These are phyloP conservation scores for Bombus vancouverensis DNA, from an alignment of 1,140 invertebrate species.

Conservation along the genomic window DNA sequence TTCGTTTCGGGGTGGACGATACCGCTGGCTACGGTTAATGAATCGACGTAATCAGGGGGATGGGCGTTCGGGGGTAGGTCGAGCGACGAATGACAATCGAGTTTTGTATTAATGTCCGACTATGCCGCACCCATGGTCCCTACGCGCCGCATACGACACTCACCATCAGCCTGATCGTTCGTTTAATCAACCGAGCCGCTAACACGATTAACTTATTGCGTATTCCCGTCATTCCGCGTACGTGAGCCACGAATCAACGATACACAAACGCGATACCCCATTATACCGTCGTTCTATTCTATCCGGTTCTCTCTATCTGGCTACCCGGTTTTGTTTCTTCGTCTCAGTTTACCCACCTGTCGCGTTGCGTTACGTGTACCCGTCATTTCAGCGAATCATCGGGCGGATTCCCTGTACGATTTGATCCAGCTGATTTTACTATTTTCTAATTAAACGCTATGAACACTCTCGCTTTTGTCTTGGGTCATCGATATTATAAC, in stretches of 20 bases:
- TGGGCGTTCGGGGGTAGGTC: conserved; percentile 29
- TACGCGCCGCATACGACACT: conserved; percentile 39
- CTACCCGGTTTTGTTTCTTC: not conserved
- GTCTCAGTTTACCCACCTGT: conserved; percentile 32
- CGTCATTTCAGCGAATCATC: conserved; percentile 32
- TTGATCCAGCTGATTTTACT: conserved; percentile 11
- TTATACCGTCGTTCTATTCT: not conserved
- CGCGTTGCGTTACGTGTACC: not conserved
- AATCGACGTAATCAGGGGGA: conserved; percentile 66
- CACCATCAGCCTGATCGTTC: conserved; percentile 68
- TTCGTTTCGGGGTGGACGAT: conserved; percentile 35
- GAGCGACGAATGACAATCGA: conserved; percentile 70
- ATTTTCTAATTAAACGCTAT: conserved; percentile 19
- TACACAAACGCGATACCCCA: conserved; percentile 49
- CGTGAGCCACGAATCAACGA: conserved; percentile 67
- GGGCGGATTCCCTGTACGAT: conserved; percentile 6
- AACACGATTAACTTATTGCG: conserved; percentile 72
- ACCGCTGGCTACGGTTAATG: conserved; percentile 55
- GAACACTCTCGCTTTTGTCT: not conserved
- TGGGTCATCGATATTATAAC: not conserved
- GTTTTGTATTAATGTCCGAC: conserved; percentile 67
- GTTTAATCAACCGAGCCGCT: conserved; percentile 69
- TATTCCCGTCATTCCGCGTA: conserved; percentile 55
- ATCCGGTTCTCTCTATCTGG: not conserved
- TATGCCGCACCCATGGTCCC: conserved; percentile 62